phyloP scores from a whole-genome alignment of 2,797 vertebrate species.

The Sparidentex hasta region DNA sequence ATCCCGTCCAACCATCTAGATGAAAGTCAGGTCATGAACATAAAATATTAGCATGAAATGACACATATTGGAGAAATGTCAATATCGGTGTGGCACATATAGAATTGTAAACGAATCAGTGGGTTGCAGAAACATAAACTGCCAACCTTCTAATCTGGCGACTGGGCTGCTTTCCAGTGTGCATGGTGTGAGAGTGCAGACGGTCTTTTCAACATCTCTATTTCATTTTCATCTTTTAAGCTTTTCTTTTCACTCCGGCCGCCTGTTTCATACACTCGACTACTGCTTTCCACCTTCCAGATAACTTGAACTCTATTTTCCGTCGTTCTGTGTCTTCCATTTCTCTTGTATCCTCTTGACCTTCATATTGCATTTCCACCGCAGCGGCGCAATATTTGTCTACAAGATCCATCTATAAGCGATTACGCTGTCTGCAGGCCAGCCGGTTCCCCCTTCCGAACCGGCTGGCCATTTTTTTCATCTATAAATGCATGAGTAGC shows the following conservation, averaged over 20 bases:
- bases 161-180: background rate
- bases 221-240: background rate
- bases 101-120: no score
- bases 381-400: background rate
- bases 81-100: no score
- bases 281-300: background rate
- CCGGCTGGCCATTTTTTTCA: slow-evolving; percentile 11
- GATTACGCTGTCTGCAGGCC: slow-evolving; percentile 35
- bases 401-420: background rate
- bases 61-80: no score
- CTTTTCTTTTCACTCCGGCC: background rate
- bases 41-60: no score
- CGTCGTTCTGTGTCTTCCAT: background rate
- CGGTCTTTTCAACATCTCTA: background rate
- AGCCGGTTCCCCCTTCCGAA: slow-evolving; percentile 10
- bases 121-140: no score
- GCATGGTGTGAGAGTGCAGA: background rate
- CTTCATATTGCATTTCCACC: background rate
- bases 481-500: slow-evolving; percentile 59
- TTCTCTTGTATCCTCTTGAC: background rate
- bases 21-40: no score
- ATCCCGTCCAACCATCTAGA: no score
- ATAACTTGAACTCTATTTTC: background rate
- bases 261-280: background rate
- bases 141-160: no score